Evolutionary conservation across 2,888 invertebrate species (phyloP).

Genomic region (Ormyrus labotus): DNA sequence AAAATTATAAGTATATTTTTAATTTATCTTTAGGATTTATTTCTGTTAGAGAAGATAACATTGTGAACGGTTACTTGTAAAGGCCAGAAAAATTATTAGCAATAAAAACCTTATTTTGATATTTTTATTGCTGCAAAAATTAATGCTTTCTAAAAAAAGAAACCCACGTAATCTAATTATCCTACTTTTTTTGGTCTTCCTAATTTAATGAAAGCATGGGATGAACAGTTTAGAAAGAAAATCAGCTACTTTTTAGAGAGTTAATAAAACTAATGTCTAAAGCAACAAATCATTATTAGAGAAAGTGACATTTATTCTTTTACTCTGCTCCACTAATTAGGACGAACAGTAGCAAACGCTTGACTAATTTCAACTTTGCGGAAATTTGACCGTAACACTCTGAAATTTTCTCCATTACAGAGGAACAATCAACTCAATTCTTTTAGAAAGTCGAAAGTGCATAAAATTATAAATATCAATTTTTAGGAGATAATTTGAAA

Average conservation of each 20-base stretch:
- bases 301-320: conserved; percentile 20
- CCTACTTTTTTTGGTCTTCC: no score
- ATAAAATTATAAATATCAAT: background rate
- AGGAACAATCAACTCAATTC: conserved; percentile 37
- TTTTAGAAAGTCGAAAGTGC: conserved; percentile 6
- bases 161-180: no score
- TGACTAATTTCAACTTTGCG: conserved; percentile 15
- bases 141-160: no score
- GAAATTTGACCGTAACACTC: conserved; percentile 2
- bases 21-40: no score
- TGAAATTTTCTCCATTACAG: background rate
- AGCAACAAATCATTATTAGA: conserved; percentile 1
- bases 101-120: no score
- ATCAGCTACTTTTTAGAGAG: background rate
- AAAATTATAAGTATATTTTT: no score
- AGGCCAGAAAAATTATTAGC: no score
- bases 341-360: conserved; percentile 15
- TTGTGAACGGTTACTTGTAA: no score
- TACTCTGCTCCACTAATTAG: conserved; percentile 6
- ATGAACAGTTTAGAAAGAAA: no score
- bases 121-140: no score
- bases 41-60: no score
- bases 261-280: background rate
- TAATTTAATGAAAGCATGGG: no score
- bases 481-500: background rate